Conservation (phyloP, 1,140 invertebrate genomes). For the Caerostris darwini region DNA sequence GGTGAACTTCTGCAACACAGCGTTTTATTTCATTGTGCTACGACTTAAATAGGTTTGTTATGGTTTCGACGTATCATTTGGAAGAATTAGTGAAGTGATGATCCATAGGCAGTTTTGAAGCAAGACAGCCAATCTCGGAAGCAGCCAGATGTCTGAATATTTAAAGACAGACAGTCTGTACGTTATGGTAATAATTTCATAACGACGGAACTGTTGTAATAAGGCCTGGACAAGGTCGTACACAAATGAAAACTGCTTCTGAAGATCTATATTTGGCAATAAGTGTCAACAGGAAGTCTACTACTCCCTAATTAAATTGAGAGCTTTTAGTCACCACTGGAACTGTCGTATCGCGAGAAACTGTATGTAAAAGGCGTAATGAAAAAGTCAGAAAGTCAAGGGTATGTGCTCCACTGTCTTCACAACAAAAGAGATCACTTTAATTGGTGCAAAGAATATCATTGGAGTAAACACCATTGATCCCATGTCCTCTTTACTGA, state of each 20-base stretch:
- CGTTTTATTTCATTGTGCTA: not conserved
- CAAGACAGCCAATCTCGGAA: not conserved
- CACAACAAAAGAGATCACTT: not conserved
- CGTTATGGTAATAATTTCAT: not conserved
- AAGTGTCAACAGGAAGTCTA: no score
- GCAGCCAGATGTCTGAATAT: not conserved
- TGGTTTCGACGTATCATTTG: not conserved
- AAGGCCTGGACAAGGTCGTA: not conserved
- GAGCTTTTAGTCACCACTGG: not conserved
- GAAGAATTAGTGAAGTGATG: not conserved
- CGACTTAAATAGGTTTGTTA: not conserved
- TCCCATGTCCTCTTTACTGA: not conserved
- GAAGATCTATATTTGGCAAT: not conserved
- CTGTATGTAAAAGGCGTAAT: not conserved
- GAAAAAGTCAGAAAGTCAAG: not conserved
- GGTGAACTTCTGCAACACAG: not conserved
- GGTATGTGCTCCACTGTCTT: not conserved
- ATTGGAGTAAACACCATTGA: not conserved
- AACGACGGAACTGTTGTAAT: not conserved
- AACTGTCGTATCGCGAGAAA: not conserved
- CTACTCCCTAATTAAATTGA: not conserved
- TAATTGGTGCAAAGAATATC: not conserved
- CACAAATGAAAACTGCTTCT: not conserved
- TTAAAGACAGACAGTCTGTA: not conserved
- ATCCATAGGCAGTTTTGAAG: not conserved